These are phyloP conservation scores for Phengaris alcon DNA, from an alignment of 2,888 invertebrate species.

Conservation along the genomic window DNA sequence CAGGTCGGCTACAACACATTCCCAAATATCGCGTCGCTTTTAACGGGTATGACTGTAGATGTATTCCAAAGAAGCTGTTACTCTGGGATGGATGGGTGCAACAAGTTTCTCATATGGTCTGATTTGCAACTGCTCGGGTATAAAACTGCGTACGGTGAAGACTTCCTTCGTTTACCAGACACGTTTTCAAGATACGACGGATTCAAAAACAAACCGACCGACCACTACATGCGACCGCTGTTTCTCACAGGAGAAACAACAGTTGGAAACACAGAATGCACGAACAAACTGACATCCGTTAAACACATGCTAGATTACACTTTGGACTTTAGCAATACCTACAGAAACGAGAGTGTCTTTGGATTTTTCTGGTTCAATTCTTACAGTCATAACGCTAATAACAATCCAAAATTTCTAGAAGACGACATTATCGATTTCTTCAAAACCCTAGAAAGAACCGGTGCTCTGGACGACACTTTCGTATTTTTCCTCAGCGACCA, in stretches of 20 bases:
- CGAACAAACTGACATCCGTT: conserved; percentile 75
- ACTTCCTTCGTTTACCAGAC: conserved; percentile 81
- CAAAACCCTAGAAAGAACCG: conserved; percentile 68
- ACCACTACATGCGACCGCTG: conserved; percentile 89
- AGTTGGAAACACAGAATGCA: conserved; percentile 61
- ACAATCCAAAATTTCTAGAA: conserved; percentile 83
- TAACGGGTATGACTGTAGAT: conserved; percentile 82
- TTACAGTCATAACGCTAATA: conserved; percentile 84
- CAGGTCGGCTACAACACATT: conserved; percentile 92
- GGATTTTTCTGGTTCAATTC: conserved; percentile 88
- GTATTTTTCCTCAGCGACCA: conserved; percentile 88
- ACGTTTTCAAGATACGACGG: conserved; percentile 81
- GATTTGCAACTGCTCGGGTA: conserved; percentile 83
- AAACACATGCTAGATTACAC: conserved; percentile 84
- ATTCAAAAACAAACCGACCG: conserved; percentile 85
- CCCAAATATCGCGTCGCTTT: conserved; percentile 90
- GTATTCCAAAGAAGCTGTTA: conserved; percentile 70
- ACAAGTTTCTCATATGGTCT: conserved; percentile 87
- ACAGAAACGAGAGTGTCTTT: conserved; percentile 81
- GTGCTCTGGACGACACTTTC: conserved; percentile 81
- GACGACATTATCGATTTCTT: conserved; percentile 76
- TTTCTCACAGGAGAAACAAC: conserved; percentile 81
- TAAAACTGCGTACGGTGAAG: conserved; percentile 88
- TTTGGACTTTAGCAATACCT: conserved; percentile 80
- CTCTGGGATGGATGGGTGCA: conserved; percentile 76